These are phyloP conservation scores for Drosophila kohkoa DNA, from an alignment of 1,140 invertebrate species.

Conservation along the genomic window DNA sequence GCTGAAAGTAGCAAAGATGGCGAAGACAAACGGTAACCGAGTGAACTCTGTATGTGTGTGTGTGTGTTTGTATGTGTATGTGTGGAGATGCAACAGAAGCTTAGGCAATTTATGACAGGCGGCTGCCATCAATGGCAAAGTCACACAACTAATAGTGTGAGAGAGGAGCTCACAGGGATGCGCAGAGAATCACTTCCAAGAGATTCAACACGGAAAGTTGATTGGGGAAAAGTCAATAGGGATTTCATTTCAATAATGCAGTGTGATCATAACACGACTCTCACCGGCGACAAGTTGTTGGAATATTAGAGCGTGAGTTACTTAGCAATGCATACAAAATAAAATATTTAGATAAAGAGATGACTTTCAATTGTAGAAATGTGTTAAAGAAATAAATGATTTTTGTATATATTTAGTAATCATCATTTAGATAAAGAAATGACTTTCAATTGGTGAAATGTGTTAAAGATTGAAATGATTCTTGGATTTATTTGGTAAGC, in stretches of 20 bases:
- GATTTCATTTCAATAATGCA: slow-evolving; percentile 33
- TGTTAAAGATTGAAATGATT: too few species aligned
- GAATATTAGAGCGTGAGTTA: neutral
- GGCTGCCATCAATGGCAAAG: slow-evolving; percentile 30
- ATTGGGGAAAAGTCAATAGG: slow-evolving; percentile 43
- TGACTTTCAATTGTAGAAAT: too few species aligned
- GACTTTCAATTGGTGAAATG: too few species aligned
- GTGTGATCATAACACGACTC: slow-evolving; percentile 30
- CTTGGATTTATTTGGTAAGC: too few species aligned
- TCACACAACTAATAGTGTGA: slow-evolving; percentile 13
- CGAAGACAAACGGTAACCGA: slow-evolving; percentile 42
- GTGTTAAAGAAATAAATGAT: too few species aligned
- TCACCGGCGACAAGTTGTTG: neutral
- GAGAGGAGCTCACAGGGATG: slow-evolving; percentile 6
- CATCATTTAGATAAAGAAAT: too few species aligned
- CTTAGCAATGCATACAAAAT: too few species aligned
- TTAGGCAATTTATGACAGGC: slow-evolving; percentile 61
- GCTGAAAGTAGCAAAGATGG: slow-evolving; percentile 4
- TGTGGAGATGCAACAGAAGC: slow-evolving; percentile 40
- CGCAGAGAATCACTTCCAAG: slow-evolving; percentile 18
- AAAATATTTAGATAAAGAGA: too few species aligned
- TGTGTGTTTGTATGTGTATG: slow-evolving; percentile 44
- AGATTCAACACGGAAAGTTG: slow-evolving; percentile 15
- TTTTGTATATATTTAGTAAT: too few species aligned
- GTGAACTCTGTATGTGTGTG: slow-evolving; percentile 43